phyloP scores from a whole-genome alignment of 2,113 vertebrate species.

The Nothobranchius kuhntae region DNA sequence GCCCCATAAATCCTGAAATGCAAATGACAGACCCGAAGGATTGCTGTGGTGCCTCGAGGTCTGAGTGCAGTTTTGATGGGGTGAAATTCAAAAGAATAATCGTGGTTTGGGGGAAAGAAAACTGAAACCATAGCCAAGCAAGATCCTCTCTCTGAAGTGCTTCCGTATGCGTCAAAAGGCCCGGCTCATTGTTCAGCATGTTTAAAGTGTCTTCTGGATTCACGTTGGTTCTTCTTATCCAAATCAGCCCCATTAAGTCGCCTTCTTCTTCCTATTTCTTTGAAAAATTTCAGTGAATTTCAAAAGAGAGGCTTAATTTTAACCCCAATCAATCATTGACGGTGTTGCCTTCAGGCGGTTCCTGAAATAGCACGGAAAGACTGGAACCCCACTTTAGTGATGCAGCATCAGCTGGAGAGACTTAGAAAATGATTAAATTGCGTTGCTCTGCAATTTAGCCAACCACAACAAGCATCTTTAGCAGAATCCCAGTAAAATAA shows the following conservation, averaged over 20 bases:
- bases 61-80: slow-evolving; percentile 72
- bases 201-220: slow-evolving; percentile 48
- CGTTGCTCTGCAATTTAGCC: slow-evolving; percentile 24
- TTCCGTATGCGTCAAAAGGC: slow-evolving; percentile 67
- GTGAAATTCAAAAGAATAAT: slow-evolving; percentile 79
- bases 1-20: slow-evolving; percentile 67
- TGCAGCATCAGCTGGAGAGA: slow-evolving; percentile 34
- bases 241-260: slow-evolving; percentile 62
- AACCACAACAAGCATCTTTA: slow-evolving; percentile 50
- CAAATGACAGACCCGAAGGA: slow-evolving; percentile 70
- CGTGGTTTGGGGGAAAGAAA: slow-evolving; percentile 71
- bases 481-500: slow-evolving; percentile 41
- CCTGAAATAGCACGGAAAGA: slow-evolving; percentile 41
- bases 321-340: slow-evolving; percentile 54
- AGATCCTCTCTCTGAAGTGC: slow-evolving; percentile 71
- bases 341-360: slow-evolving; percentile 37
- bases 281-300: slow-evolving; percentile 52
- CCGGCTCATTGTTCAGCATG: slow-evolving; percentile 52
- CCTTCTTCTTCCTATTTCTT: slow-evolving; percentile 26
- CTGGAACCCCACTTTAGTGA: slow-evolving; percentile 58
- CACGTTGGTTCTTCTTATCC: slow-evolving; percentile 60
- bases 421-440: slow-evolving; percentile 54
- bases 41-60: slow-evolving; percentile 73
- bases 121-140: slow-evolving; percentile 66
- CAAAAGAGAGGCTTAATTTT: slow-evolving; percentile 55